Conservation (phyloP, 2,113 vertebrate genomes). For the Setophaga coronata region DNA sequence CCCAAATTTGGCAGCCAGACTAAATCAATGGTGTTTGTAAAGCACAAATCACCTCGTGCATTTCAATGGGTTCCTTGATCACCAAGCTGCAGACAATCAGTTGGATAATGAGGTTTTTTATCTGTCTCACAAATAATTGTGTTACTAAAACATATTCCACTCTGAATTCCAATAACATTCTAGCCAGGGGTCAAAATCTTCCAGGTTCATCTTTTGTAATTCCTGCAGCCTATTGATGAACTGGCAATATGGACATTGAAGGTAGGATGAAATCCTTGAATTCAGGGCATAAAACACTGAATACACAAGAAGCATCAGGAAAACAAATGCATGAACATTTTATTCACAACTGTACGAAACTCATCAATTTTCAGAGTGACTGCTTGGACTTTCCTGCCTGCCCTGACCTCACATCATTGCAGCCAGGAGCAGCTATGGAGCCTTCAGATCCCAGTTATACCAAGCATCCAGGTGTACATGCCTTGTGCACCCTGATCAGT, state of each 20-base stretch:
- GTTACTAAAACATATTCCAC: neutral
- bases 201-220: neutral
- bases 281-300: neutral
- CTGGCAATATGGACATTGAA: neutral
- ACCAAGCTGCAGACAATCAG: neutral
- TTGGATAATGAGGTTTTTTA: neutral
- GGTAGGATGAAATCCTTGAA: neutral
- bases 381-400: neutral
- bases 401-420: neutral
- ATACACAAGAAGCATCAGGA: neutral
- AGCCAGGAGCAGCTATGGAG: neutral
- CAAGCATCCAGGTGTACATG: neutral
- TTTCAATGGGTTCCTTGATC: neutral
- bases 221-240: accelerated
- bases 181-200: neutral
- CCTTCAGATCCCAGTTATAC: neutral
- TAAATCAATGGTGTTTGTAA: neutral
- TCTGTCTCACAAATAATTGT: neutral
- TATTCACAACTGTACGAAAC: neutral
- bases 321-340: neutral
- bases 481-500: neutral
- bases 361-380: neutral
- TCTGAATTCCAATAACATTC: neutral
- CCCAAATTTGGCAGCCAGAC: neutral
- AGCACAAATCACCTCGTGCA: accelerated